Conservation (phyloP, 2,888 invertebrate species). For the Lochmaea crataegi region DNA sequence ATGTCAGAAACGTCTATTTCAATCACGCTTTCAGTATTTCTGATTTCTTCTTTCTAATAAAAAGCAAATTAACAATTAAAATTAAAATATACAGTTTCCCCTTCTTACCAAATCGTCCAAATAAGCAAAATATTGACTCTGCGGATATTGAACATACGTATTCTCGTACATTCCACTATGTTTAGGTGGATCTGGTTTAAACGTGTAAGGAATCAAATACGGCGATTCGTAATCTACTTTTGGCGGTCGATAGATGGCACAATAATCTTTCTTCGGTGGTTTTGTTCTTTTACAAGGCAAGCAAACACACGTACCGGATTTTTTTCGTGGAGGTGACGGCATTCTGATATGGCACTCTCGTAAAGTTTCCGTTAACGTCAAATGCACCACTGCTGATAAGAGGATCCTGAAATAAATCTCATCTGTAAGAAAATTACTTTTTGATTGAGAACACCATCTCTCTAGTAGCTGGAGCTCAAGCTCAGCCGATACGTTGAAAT, state of each 20-base stretch:
- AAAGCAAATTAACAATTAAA: background rate
- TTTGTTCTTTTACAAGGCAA: constrained; percentile 14
- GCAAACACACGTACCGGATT: constrained; percentile 16
- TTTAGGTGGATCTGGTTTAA: constrained; percentile 44
- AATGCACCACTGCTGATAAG: constrained; percentile 61
- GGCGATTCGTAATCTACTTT: constrained; percentile 53
- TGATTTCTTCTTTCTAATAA: constrained; percentile 22
- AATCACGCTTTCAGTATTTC: constrained; percentile 3
- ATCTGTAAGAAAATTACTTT: too few relatives aligned
- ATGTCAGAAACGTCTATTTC: constrained; percentile 22
- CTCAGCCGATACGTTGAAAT: too few relatives aligned
- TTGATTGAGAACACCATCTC: too few relatives aligned
- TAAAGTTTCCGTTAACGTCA: constrained; percentile 59
- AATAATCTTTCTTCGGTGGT: constrained; percentile 36
- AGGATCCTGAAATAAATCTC: constrained; percentile 50
- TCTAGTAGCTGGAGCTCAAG: too few relatives aligned
- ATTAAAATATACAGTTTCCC: background rate
- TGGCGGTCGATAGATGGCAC: background rate
- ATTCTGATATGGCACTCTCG: constrained; percentile 62
- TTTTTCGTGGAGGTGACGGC: constrained; percentile 59
- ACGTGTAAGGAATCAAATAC: constrained; percentile 56
- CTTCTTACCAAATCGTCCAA: constrained; percentile 38
- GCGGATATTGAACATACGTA: constrained; percentile 56
- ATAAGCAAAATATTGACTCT: constrained; percentile 60
- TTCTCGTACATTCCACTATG: constrained; percentile 56